These are phyloP conservation scores for Drosophila nigrodunni DNA, from an alignment of 1,140 invertebrate genomes.

Conservation along the genomic window DNA sequence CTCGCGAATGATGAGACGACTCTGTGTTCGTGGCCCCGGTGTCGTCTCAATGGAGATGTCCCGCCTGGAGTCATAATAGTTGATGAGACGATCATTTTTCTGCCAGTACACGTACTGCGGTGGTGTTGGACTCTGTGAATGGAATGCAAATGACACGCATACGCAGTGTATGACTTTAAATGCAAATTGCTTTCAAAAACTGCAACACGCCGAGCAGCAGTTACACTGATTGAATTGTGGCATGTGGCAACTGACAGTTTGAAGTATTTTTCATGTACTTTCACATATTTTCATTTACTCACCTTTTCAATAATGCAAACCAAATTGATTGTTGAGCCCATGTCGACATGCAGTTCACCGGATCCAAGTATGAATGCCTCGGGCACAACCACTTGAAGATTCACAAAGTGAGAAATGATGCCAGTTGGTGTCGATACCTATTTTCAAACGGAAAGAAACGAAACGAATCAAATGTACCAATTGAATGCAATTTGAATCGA, in stretches of 20 bases:
- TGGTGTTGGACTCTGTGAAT: constrained; percentile 92
- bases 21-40: constrained; percentile 92
- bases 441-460: constrained; percentile 28
- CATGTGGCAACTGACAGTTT: not conserved
- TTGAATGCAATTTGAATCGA: constrained; percentile 37
- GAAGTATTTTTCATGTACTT: not conserved
- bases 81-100: constrained; percentile 96
- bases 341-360: constrained; percentile 94
- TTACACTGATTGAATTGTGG: constrained; percentile 6
- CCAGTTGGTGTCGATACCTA: constrained; percentile 94
- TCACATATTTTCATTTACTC: constrained; percentile 67
- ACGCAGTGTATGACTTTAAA: constrained; percentile 16
- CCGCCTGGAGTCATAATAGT: constrained; percentile 93
- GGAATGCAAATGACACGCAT: constrained; percentile 23
- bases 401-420: constrained; percentile 94
- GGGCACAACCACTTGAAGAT: constrained; percentile 94
- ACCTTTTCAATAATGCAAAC: constrained; percentile 97
- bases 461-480: constrained; percentile 49
- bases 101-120: constrained; percentile 96
- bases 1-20: constrained; percentile 92
- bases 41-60: constrained; percentile 94
- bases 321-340: constrained; percentile 95
- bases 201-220: not conserved
- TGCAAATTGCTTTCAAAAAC: not conserved
- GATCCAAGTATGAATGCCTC: constrained; percentile 94